Evolutionary conservation across 2,113 vertebrate species (phyloP), one percentile per base, ranked within the genome.

Genomic region (Callipepla squamata): DNA sequence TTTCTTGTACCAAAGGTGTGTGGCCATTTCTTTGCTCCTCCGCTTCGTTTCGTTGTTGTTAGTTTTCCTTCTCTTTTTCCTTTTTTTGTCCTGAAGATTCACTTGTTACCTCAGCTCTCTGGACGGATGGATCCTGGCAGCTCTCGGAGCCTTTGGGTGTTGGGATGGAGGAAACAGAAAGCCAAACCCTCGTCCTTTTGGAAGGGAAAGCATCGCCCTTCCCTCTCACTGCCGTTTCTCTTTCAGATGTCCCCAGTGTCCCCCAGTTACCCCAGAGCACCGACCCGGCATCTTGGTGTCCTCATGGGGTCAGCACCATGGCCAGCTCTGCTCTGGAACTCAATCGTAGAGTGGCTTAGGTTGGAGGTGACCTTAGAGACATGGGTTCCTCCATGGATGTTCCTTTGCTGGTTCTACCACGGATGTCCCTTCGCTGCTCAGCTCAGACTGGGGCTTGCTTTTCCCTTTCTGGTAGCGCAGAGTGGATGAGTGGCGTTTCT

Each of bases 1-100:
- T 98, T 98, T 98, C 98, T 98, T 98, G 98, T 99, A 99, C 98
- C 98, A 98, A 98, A 98, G 98, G 98, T 98, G 98, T 97, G 94
- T 96, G 96, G 92, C 93, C 92, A 95, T 96, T 95, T 81, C 94
- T 86, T 86, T 90, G 95, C 95, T 95, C 94, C 94, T 95, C 91
- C 87, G 95, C 95, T 96, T 95, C 19, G 26, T 28, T 53, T 16
- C 13, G 8, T 53, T 53, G 22, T 19, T 9, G 10, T 48, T 48
- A 6, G 40, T 6, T 22, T 48, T 48, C 21, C 21, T 48, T 21
- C 16, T 48, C 9, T 48, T 22, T 11, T 22, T 48, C 20, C 14
- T 47, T 11, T 22, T 22, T 23, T 50, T 23, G 94, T 90, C 96
- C 97, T 92, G 38, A 86, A 91, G 70, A 93, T 93, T 94, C 87